Evolutionary conservation across 2,797 vertebrate genomes (phyloP), one percentile per base, ranked within the genome.

Genomic region (Chaunax sp.): DNA sequence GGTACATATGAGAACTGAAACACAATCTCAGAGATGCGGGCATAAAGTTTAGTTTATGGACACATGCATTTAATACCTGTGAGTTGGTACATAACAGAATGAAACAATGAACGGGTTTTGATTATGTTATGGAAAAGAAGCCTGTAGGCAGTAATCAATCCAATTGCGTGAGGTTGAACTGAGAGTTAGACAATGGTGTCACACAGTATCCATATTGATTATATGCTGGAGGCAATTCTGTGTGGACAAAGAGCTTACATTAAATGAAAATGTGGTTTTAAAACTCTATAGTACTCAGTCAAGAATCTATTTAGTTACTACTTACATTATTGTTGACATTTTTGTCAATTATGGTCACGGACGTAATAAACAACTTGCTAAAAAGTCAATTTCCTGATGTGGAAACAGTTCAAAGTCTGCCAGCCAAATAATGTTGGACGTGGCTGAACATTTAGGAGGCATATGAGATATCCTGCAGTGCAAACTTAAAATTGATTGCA

Each of bases 131-230:
- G 26, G 8, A 13, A 72, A 68, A 62, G 16, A 56, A 15, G 45
- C 44, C 69, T 63, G 55, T 58, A 59, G 70, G 65, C 56, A 45
- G 23, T 30, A 55, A 77, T 69, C 67, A 72, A 63, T 77, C 53
- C 40, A 58, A 47, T 35, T 58, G 62, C 51, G 44, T 22, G 56
- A 69, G 70, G 38, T 38, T 40, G 50, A 56, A 47, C 58, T 25
- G 43, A 55, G 69, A 78, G 73, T 38, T 13, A 50, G 63, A 81
- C 54, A 76, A 60, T 22, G 43, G 66, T 72, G 72, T 80, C 64
- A 68, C 70, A 65, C 47, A 49, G 22, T 49, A 53, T 28, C 64
- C 53, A 41, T 72, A 81, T 70, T 67, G 75, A 81, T 78, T 70
- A 38, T 37, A 63, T 30, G 58, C 75, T 33, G 33, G 25, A 50